Conservation (phyloP, 2,888 invertebrate genomes). For the Drosophila lacicola region DNA sequence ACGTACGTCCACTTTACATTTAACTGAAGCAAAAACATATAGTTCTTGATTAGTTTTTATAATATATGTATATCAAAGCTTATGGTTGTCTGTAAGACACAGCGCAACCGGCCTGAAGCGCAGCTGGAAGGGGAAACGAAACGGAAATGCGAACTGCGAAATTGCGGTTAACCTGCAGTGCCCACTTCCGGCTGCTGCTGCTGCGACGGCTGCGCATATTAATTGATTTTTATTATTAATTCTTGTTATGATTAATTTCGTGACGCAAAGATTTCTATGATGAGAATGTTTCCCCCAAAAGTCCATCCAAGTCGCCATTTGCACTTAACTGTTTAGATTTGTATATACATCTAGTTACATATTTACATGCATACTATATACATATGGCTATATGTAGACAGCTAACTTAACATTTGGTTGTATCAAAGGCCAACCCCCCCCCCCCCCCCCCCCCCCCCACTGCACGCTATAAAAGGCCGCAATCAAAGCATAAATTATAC, state of each 20-base stretch:
- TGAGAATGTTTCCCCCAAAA: constrained; percentile 29
- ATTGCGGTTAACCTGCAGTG: background rate
- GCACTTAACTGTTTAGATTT: constrained; percentile 69
- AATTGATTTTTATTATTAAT: constrained; percentile 10
- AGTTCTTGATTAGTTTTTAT: constrained; percentile 28
- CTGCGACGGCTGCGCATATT: constrained; percentile 30
- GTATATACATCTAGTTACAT: constrained; percentile 55
- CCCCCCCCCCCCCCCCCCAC: background rate
- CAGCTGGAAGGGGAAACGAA: background rate
- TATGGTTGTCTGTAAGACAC: constrained; percentile 56
- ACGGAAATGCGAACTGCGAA: constrained; percentile 2
- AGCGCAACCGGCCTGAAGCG: constrained; percentile 1
- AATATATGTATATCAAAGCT: constrained; percentile 23
- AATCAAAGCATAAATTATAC: constrained; percentile 40
- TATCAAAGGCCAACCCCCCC: constrained; percentile 51
- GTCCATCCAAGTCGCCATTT: constrained; percentile 70
- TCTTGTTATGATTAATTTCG: constrained; percentile 29
- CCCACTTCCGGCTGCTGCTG: constrained; percentile 9
- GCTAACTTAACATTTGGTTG: constrained; percentile 65
- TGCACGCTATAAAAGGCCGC: constrained; percentile 39
- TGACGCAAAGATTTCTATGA: constrained; percentile 5
- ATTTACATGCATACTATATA: constrained; percentile 1
- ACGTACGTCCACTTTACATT: constrained; percentile 46
- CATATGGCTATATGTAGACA: constrained; percentile 26
- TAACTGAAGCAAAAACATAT: constrained; percentile 1